Evolutionary conservation across 2,113 vertebrate genomes (phyloP).

Genomic region (Ploceus nigricollis): DNA sequence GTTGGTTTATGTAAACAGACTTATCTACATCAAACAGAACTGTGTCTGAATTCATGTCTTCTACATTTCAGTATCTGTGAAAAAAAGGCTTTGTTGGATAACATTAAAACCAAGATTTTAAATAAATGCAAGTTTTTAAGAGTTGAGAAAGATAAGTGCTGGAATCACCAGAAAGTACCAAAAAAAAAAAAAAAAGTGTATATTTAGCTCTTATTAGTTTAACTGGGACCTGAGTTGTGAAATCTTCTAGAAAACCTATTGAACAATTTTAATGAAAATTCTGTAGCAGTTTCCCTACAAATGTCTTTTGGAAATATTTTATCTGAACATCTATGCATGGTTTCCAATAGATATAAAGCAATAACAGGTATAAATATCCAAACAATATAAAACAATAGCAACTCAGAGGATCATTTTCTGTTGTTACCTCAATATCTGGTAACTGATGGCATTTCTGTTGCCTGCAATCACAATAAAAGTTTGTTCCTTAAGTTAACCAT

Average conservation of each 20-base stretch:
- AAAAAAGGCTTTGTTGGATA: background rate
- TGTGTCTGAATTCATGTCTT: background rate
- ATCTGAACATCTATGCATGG: background rate
- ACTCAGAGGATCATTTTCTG: fast-evolving
- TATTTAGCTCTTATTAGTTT: background rate
- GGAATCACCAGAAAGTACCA: background rate
- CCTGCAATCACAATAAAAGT: background rate
- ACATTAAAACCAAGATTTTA: background rate
- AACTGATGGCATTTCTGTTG: background rate
- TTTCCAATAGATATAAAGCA: background rate
- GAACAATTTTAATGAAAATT: background rate
- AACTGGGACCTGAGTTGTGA: background rate
- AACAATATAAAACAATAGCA: background rate
- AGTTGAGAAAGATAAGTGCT: background rate
- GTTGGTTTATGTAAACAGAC: background rate
- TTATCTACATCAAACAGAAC: background rate
- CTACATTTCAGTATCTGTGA: background rate
- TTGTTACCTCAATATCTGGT: background rate
- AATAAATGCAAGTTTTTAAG: background rate
- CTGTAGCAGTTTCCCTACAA: background rate
- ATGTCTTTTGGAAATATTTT: background rate
- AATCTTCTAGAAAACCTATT: background rate
- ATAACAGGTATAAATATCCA: background rate
- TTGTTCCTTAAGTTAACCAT: background rate
- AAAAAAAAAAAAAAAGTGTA: background rate